Evolutionary conservation across 2,888 invertebrate species (phyloP).

Genomic region (Morpho deidamia): DNA sequence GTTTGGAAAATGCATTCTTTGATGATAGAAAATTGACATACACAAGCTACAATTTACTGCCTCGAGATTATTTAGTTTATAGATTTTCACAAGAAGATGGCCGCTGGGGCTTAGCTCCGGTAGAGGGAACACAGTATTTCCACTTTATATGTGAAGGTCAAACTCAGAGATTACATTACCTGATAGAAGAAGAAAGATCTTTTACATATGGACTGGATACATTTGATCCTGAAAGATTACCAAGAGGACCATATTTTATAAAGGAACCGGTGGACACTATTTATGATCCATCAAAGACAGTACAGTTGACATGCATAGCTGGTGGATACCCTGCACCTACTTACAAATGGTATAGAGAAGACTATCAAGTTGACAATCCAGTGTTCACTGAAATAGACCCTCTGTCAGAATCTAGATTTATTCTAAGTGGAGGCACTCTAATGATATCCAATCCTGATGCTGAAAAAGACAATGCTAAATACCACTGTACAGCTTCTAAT

Average conservation of each 20-base stretch:
- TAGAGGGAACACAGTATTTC: constrained; percentile 85
- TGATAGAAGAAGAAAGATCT: constrained; percentile 85
- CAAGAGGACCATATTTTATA: constrained; percentile 92
- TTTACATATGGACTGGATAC: constrained; percentile 92
- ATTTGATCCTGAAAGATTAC: constrained; percentile 87
- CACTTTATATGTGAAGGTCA: constrained; percentile 94
- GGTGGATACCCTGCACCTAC: constrained; percentile 93
- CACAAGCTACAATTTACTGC: constrained; percentile 70
- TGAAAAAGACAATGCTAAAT: constrained; percentile 89
- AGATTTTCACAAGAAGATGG: constrained; percentile 84
- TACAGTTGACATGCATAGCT: constrained; percentile 88
- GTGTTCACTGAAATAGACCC: constrained; percentile 88
- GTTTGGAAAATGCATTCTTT: constrained; percentile 90
- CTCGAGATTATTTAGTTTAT: constrained; percentile 88
- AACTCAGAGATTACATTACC: constrained; percentile 83
- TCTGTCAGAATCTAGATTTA: constrained; percentile 84
- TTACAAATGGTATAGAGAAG: constrained; percentile 94
- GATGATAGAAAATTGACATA: constrained; percentile 72
- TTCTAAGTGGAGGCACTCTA: constrained; percentile 93
- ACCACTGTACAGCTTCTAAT: constrained; percentile 95
- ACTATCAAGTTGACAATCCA: constrained; percentile 88
- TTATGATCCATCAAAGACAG: constrained; percentile 87
- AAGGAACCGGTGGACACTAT: constrained; percentile 90
- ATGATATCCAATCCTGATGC: constrained; percentile 92
- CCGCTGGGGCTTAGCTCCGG: constrained; percentile 91